Evolutionary conservation across 2,888 invertebrate species (phyloP).

Genomic region (Caenorhabditis wallacei): DNA sequence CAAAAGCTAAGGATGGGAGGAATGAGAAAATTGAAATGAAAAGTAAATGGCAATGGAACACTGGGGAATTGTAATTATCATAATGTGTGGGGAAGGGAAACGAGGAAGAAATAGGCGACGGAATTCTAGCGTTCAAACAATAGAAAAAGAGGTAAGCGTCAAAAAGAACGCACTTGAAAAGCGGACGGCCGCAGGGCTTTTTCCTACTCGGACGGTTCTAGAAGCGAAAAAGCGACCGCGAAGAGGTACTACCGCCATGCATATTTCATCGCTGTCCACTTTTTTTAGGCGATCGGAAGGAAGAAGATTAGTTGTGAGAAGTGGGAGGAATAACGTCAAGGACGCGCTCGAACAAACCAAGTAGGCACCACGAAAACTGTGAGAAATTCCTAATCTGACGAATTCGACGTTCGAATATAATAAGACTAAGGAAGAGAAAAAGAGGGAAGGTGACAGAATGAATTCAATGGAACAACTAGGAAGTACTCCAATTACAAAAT

Average conservation of each 20-base stretch:
- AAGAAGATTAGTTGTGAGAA: constrained; percentile 58
- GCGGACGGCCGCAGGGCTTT: constrained; percentile 31
- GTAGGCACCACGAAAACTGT: constrained; percentile 37
- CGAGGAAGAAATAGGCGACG: constrained; percentile 17
- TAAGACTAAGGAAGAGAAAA: constrained; percentile 11
- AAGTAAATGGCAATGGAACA: constrained; percentile 33
- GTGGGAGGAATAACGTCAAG: constrained; percentile 53
- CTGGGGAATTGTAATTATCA: constrained; percentile 54
- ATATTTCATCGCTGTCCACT: constrained; percentile 63
- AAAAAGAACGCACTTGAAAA: constrained; percentile 39
- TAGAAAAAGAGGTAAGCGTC: constrained; percentile 1
- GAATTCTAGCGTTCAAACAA: constrained; percentile 30
- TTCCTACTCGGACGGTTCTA: constrained; percentile 41
- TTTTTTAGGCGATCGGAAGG: constrained; percentile 40
- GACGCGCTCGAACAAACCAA: constrained; percentile 37
- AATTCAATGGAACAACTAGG: constrained; percentile 25
- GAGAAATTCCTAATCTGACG: constrained; percentile 31
- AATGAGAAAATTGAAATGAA: background rate
- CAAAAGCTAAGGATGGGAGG: background rate
- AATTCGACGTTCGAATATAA: constrained; percentile 19
- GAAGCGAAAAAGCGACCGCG: constrained; percentile 22
- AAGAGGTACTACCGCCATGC: constrained; percentile 57
- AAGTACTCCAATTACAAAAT: constrained; percentile 57
- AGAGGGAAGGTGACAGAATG: constrained; percentile 11
- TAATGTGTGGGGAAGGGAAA: constrained; percentile 30